Evolutionary conservation across 2,113 vertebrate species (phyloP).

Genomic region (Platysteira castanea): DNA sequence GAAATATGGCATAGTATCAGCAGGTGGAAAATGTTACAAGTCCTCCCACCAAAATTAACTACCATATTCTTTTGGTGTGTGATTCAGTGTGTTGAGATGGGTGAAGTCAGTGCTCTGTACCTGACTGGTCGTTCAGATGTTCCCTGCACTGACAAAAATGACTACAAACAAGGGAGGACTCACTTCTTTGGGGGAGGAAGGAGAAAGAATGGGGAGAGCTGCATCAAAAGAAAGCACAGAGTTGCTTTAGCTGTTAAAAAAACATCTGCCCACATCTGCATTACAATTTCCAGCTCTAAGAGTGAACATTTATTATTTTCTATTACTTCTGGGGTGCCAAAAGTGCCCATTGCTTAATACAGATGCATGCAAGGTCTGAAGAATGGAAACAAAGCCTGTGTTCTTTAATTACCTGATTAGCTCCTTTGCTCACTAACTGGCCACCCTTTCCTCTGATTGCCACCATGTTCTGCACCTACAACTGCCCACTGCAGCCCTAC

Average conservation of each 20-base stretch:
- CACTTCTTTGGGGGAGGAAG: background rate
- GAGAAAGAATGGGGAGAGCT: background rate
- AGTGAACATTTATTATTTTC: background rate
- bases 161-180: constrained; percentile 27
- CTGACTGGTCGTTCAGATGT: constrained; percentile 16
- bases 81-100: constrained; percentile 40
- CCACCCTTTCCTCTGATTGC: background rate
- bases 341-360: background rate
- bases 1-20: constrained; percentile 51
- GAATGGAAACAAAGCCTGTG: background rate
- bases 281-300: background rate
- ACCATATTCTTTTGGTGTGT: constrained; percentile 44
- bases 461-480: background rate
- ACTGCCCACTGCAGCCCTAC: background rate
- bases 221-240: background rate
- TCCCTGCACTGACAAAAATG: constrained; percentile 7
- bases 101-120: constrained; percentile 19
- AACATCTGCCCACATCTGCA: background rate
- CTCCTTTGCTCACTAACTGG: background rate
- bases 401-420: background rate
- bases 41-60: constrained; percentile 62
- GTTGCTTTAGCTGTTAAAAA: background rate
- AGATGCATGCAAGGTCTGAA: background rate
- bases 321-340: background rate
- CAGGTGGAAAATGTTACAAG: constrained; percentile 64